These are phyloP conservation scores for Plecotus auritus DNA, from an alignment of 2,113 vertebrate genomes.

Conservation along the genomic window DNA sequence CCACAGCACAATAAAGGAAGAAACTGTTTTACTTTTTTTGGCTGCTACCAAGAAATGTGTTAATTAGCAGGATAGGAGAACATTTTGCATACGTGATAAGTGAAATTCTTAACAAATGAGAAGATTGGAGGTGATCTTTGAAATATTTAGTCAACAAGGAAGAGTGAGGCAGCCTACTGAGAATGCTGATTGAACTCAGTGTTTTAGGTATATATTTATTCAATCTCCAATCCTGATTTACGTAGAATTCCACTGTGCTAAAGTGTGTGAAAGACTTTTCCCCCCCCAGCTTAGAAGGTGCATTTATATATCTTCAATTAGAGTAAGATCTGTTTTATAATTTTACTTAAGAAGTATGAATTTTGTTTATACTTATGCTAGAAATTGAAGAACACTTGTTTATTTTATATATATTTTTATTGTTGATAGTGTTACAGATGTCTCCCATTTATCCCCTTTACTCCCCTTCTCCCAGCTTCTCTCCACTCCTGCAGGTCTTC, in stretches of 20 bases:
- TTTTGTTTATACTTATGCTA: neutral
- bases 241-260: neutral
- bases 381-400: neutral
- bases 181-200: conserved; percentile 32
- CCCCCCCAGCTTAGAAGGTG: neutral
- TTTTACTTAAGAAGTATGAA: neutral
- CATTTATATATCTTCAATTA: conserved; percentile 15
- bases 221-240: neutral
- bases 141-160: conserved; percentile 19
- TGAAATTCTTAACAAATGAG: conserved; percentile 37
- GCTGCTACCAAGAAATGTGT: conserved; percentile 53
- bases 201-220: conserved; percentile 43
- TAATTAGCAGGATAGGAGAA: conserved; percentile 43
- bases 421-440: too few relatives aligned
- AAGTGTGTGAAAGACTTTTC: neutral
- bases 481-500: too few relatives aligned
- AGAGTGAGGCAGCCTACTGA: neutral
- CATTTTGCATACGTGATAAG: conserved; percentile 25
- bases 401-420: too few relatives aligned
- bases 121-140: conserved; percentile 22
- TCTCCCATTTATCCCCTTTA: too few relatives aligned
- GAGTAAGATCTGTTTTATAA: neutral
- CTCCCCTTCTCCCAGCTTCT: too few relatives aligned
- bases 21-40: conserved; percentile 46
- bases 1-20: conserved; percentile 44